These are phyloP conservation scores for Nannoperca australis DNA, from an alignment of 2,797 vertebrate genomes.

Conservation along the genomic window DNA sequence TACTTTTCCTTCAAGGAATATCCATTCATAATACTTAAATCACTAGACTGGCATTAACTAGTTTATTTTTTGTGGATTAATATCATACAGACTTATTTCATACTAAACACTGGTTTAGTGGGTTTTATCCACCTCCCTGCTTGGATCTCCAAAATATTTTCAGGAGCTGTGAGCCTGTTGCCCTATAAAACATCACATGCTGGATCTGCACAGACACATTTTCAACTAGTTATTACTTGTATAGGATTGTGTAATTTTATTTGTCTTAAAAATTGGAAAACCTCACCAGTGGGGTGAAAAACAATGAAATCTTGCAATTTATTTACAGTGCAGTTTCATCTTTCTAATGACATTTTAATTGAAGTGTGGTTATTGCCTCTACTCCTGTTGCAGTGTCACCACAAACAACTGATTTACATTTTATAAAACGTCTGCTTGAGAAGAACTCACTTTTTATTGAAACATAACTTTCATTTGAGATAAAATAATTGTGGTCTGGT, in stretches of 20 bases:
- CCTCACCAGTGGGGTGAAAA: background rate
- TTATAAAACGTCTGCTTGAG: background rate
- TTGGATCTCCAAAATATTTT: constrained; percentile 14
- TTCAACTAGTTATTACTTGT: constrained; percentile 38
- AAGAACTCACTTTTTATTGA: background rate
- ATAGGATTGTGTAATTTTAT: constrained; percentile 9
- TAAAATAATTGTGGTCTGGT: constrained; percentile 2
- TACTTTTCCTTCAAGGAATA: constrained; percentile 6
- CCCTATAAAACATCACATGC: constrained; percentile 10
- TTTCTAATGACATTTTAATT: background rate
- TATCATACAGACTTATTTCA: constrained; percentile 9
- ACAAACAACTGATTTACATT: background rate
- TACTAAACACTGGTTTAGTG: background rate
- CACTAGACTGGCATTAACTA: constrained; percentile 1
- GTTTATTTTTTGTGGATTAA: background rate
- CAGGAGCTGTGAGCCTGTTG: constrained; percentile 27
- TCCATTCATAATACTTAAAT: constrained; percentile 12
- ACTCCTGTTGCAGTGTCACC: background rate
- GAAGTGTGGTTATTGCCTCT: background rate
- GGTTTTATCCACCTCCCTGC: background rate
- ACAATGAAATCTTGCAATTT: background rate
- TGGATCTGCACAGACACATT: constrained; percentile 1
- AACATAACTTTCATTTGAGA: background rate
- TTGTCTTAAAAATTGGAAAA: background rate
- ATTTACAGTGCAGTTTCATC: background rate